These are phyloP conservation scores for Aleiodes leptofemur DNA, from an alignment of 2,888 invertebrate genomes.

Conservation along the genomic window DNA sequence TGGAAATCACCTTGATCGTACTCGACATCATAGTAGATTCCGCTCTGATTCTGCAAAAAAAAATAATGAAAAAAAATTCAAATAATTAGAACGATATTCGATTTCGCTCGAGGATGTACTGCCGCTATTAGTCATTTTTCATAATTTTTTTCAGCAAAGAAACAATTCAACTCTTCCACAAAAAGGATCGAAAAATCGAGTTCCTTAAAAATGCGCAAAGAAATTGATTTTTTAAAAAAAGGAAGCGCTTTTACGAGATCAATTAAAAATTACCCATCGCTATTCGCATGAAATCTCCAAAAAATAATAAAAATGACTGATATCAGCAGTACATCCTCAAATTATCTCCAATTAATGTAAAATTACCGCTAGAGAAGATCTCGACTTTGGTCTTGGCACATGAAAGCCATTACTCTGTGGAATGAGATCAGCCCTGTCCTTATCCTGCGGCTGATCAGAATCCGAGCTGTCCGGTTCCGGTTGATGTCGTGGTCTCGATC, in stretches of 20 bases:
- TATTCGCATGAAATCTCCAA: no score
- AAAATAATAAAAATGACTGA: no score
- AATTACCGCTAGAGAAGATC: constrained; percentile 82
- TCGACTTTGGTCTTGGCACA: constrained; percentile 89
- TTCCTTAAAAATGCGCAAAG: no score
- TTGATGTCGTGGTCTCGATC: constrained; percentile 66
- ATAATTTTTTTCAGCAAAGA: no score
- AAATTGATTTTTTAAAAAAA: no score
- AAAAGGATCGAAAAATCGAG: no score
- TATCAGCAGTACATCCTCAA: no score
- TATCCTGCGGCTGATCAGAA: constrained; percentile 74
- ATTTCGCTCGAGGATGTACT: no score
- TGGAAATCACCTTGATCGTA: constrained; percentile 82
- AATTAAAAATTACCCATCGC: no score
- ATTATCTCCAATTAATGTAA: not conserved
- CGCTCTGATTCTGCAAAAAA: constrained; percentile 87
- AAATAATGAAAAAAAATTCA: not conserved
- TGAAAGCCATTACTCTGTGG: constrained; percentile 81
- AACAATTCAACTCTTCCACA: no score
- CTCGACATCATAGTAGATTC: constrained; percentile 93
- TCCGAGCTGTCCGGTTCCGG: constrained; percentile 73
- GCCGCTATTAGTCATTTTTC: no score
- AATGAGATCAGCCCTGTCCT: constrained; percentile 87
- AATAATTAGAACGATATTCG: not conserved
- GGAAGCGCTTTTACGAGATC: no score